These are phyloP conservation scores for Formica aserva DNA, from an alignment of 2,888 invertebrate species.

Conservation along the genomic window DNA sequence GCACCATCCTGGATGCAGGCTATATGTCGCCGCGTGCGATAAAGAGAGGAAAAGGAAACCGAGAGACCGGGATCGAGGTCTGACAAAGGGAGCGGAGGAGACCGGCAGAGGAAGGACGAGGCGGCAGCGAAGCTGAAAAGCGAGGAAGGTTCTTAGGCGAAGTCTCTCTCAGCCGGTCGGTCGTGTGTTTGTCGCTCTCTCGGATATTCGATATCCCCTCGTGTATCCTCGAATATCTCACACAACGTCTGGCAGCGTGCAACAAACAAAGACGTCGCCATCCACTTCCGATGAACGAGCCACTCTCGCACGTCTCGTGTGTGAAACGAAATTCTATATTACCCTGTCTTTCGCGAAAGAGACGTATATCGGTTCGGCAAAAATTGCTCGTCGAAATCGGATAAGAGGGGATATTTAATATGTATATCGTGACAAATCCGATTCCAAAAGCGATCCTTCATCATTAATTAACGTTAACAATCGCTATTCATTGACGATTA, in stretches of 20 bases:
- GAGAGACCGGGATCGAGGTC: slow-evolving; percentile 73
- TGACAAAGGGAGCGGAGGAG: slow-evolving; percentile 70
- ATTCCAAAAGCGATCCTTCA: slow-evolving; percentile 11
- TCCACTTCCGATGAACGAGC: slow-evolving; percentile 78
- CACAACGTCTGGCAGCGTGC: slow-evolving; percentile 65
- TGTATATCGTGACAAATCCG: neutral
- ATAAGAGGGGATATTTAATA: neutral
- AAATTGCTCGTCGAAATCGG: slow-evolving; percentile 20
- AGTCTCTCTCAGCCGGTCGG: slow-evolving; percentile 67
- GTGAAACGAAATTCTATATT: slow-evolving; percentile 70
- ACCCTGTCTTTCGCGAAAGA: slow-evolving; percentile 55
- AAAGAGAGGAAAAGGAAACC: slow-evolving; percentile 69
- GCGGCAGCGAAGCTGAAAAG: slow-evolving; percentile 51
- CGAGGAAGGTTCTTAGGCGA: slow-evolving; percentile 65
- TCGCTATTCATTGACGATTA: neutral
- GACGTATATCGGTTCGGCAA: slow-evolving; percentile 28
- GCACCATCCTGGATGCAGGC: slow-evolving; percentile 53
- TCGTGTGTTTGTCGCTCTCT: slow-evolving; percentile 67
- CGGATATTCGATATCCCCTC: slow-evolving; percentile 81
- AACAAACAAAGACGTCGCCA: slow-evolving; percentile 81
- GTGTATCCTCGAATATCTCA: slow-evolving; percentile 63
- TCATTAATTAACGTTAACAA: slow-evolving; percentile 34
- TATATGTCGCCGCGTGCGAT: slow-evolving; percentile 53
- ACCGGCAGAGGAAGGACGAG: slow-evolving; percentile 32
- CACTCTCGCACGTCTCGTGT: slow-evolving; percentile 51